Conservation (phyloP, 2,888 invertebrate genomes). For the Sclerodermus sp. region DNA sequence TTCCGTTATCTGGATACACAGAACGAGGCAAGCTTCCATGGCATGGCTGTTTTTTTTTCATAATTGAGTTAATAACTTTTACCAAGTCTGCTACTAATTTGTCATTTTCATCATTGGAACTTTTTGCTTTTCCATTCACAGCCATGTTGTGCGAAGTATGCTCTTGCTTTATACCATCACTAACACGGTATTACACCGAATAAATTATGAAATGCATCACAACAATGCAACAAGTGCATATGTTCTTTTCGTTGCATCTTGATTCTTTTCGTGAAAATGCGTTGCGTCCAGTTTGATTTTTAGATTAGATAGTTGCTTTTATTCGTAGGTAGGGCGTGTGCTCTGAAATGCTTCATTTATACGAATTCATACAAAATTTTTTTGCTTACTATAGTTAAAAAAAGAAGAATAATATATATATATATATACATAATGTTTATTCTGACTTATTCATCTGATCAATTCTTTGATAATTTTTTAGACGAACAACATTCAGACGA, state of each 20-base stretch:
- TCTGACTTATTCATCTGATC: not conserved
- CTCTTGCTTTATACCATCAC: conserved; percentile 48
- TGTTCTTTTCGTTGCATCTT: not conserved
- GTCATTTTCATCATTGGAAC: conserved; percentile 28
- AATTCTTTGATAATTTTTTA: conserved; percentile 3
- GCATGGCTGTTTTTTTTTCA: conserved; percentile 54
- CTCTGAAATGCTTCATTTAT: conserved; percentile 3
- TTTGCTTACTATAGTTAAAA: no score
- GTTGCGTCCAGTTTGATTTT: conserved; percentile 7
- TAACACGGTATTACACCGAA: conserved; percentile 16
- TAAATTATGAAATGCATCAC: conserved; percentile 2
- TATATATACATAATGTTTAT: no score
- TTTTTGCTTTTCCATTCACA: conserved; percentile 44
- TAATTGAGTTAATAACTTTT: conserved; percentile 25
- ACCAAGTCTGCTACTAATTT: conserved; percentile 35
- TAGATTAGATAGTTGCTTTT: conserved; percentile 4
- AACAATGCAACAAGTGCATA: not conserved
- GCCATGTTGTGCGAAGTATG: conserved; percentile 59
- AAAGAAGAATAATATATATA: no score
- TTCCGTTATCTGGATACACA: conserved; percentile 45
- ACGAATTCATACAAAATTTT: no score
- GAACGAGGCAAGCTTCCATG: conserved; percentile 58
- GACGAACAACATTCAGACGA: conserved; percentile 36
- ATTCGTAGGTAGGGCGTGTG: conserved; percentile 16
- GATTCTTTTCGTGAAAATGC: not conserved